Conservation (phyloP, 2,113 vertebrate genomes). For the Mugil cephalus region DNA sequence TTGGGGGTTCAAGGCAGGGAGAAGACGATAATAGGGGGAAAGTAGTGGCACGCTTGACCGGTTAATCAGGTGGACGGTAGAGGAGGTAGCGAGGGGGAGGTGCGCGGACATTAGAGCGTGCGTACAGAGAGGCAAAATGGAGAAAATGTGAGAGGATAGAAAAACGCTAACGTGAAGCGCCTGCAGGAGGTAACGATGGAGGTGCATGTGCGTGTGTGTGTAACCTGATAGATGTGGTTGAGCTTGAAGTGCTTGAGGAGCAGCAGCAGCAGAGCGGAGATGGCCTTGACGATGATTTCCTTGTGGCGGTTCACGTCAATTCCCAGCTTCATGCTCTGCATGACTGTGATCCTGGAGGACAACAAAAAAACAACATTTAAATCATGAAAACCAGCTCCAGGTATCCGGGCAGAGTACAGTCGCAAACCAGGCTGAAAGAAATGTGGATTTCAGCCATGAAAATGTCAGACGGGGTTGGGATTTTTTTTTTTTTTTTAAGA, state of each 20-base stretch:
- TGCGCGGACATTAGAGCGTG: not conserved
- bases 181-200: not conserved
- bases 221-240: slow-evolving; percentile 97
- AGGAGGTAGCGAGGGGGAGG: slow-evolving; percentile 23
- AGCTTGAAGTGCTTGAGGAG: slow-evolving; percentile 97
- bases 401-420: not conserved
- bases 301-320: slow-evolving; percentile 98
- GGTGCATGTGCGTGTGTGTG: slow-evolving; percentile 9
- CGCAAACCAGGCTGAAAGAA: slow-evolving; percentile 1
- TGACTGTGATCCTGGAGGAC: slow-evolving; percentile 90
- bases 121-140: not conserved
- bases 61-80: slow-evolving; percentile 37
- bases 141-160: slow-evolving; percentile 1
- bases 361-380: too few species aligned
- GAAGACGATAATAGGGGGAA: slow-evolving; percentile 1
- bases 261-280: slow-evolving; percentile 91
- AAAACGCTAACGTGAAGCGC: not conserved
- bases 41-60: slow-evolving; percentile 24
- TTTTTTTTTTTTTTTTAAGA: slow-evolving; percentile 1
- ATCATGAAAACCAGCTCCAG: slow-evolving; percentile 17
- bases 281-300: slow-evolving; percentile 97
- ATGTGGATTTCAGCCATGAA: not conserved
- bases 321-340: slow-evolving; percentile 98
- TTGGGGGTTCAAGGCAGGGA: slow-evolving; percentile 8
- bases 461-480: slow-evolving; percentile 17